A percentile compares a stretch with the other conserved stretches of the same genome.
Conservation (phyloP, 2,888 invertebrate genomes). For the Mantis religiosa region DNA sequence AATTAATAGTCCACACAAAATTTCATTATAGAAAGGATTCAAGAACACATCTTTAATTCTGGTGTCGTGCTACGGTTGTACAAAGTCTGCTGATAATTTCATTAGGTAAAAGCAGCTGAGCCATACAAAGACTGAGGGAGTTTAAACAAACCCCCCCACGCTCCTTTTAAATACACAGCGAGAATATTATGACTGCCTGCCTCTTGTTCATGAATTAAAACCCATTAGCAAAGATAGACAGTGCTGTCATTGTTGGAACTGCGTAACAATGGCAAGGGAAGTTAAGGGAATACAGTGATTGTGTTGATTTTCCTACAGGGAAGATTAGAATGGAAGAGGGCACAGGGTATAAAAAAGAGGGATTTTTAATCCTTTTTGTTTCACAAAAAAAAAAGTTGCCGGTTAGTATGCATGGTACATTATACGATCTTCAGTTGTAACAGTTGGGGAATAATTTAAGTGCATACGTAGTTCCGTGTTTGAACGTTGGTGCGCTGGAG, state of each 20-base stretch:
- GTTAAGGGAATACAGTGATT: constrained; percentile 1
- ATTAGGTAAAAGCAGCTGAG: constrained; percentile 21
- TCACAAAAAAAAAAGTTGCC: background rate
- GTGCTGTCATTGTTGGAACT: constrained; percentile 5
- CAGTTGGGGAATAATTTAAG: background rate
- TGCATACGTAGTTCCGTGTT: background rate
- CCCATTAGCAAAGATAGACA: constrained; percentile 23
- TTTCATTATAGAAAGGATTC: constrained; percentile 25
- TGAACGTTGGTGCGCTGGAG: background rate
- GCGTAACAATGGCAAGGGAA: background rate
- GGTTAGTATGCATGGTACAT: background rate
- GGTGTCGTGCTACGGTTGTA: background rate
- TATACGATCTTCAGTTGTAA: background rate
- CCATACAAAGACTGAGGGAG: constrained; percentile 17
- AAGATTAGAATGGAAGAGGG: background rate
- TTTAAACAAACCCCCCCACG: constrained; percentile 4
- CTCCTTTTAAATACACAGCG: constrained; percentile 20
- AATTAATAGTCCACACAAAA: constrained; percentile 30
- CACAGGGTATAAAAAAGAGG: background rate
- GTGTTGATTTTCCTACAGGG: background rate
- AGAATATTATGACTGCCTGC: constrained; percentile 7
- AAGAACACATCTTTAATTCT: constrained; percentile 25
- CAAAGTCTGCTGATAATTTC: constrained; percentile 22
- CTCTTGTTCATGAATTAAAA: constrained; percentile 23
- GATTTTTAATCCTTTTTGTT: background rate